Conservation (phyloP, 2,113 vertebrate genomes). For the Phyllostomus hastatus region DNA sequence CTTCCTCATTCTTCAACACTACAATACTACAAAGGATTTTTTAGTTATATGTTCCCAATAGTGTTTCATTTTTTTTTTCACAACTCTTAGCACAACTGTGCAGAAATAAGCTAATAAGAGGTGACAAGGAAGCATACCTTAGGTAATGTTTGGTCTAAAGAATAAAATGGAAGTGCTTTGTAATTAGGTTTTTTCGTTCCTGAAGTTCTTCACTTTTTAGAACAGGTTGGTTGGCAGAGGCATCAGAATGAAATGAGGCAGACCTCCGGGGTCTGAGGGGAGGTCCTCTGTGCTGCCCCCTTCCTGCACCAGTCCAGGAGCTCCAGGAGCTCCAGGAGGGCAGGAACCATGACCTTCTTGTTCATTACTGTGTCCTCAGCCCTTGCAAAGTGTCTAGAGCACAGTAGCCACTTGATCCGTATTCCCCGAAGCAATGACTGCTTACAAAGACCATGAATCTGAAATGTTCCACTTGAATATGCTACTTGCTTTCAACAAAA, state of each 20-base stretch:
- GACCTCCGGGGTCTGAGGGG: background rate
- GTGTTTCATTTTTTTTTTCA: background rate
- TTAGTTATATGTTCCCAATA: background rate
- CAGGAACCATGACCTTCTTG: background rate
- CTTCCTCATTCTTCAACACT: background rate
- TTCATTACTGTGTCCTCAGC: background rate
- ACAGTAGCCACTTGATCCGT: background rate
- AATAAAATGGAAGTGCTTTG: background rate
- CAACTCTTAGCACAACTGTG: background rate
- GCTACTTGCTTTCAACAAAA: constrained; percentile 27
- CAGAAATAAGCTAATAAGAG: background rate
- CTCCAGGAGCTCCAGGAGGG: background rate
- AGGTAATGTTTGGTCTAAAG: background rate
- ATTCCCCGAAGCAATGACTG: background rate
- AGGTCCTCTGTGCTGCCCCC: background rate
- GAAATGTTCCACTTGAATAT: background rate
- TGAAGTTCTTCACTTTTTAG: background rate
- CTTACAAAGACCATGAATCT: background rate
- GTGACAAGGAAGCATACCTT: background rate
- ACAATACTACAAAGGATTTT: background rate
- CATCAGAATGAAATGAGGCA: background rate
- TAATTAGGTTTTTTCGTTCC: background rate
- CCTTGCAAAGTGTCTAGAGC: background rate
- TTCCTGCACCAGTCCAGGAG: background rate
- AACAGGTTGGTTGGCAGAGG: background rate